These are phyloP conservation scores for Cossypha polioptera DNA, from an alignment of 2,797 vertebrate genomes.

Conservation along the genomic window DNA sequence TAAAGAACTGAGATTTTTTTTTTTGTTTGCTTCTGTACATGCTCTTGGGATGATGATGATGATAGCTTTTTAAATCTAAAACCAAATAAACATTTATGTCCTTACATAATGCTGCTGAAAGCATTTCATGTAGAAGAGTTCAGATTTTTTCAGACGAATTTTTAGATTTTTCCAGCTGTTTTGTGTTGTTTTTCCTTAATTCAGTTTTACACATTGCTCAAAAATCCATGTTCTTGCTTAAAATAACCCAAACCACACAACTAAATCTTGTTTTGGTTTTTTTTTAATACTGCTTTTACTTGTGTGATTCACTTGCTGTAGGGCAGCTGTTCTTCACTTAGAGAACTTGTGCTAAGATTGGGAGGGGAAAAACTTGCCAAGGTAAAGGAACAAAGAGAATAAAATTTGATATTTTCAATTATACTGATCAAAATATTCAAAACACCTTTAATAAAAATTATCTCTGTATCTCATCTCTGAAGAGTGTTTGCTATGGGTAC, in stretches of 20 bases:
- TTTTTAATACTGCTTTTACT: neutral
- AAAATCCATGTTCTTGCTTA: neutral
- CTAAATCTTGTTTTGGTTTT: neutral
- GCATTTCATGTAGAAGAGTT: neutral
- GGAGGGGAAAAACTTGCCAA: neutral
- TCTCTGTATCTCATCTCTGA: neutral
- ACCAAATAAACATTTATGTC: neutral
- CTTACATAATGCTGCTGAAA: neutral
- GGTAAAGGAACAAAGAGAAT: neutral
- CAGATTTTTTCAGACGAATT: neutral
- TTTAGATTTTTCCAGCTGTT: neutral
- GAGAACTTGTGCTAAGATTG: neutral
- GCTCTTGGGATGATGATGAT: neutral
- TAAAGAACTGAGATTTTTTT: neutral
- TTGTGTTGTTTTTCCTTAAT: neutral
- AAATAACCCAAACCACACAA: neutral
- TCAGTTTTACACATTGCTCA: neutral
- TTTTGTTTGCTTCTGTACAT: neutral
- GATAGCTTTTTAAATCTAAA: neutral
- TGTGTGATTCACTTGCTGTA: neutral
- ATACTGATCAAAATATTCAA: neutral
- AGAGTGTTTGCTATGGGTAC: neutral
- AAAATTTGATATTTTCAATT: neutral
- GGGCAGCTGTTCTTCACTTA: neutral
- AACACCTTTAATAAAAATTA: neutral